phyloP scores from a whole-genome alignment of 2,888 invertebrate species.

The Adineta ricciae region DNA sequence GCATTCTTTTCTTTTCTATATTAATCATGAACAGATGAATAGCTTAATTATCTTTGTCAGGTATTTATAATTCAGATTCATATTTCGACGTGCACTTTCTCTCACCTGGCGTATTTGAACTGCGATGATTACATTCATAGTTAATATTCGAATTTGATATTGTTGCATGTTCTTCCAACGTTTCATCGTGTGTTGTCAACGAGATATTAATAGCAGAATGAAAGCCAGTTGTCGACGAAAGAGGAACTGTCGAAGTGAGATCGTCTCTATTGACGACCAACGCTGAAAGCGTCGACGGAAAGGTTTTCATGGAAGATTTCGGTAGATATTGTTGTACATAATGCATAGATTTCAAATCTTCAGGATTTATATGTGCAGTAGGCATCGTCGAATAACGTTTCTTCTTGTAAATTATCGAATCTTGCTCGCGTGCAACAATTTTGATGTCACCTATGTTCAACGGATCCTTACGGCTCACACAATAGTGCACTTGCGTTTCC shows the following conservation, averaged over 20 bases:
- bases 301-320: neutral
- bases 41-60: too few species aligned
- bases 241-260: neutral
- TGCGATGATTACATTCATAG: neutral
- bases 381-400: slow-evolving; percentile 18
- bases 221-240: neutral
- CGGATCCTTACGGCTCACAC: neutral
- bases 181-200: neutral
- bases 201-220: neutral
- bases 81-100: too few species aligned
- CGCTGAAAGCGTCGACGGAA: neutral
- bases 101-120: neutral
- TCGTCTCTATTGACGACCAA: neutral
- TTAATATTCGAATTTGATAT: neutral
- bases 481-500: slow-evolving; percentile 14
- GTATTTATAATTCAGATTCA: too few species aligned
- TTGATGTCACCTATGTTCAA: neutral
- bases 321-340: neutral
- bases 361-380: neutral
- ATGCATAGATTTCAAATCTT: neutral
- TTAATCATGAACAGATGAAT: too few species aligned
- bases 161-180: neutral
- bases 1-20: too few species aligned
- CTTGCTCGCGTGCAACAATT: slow-evolving; percentile 13
- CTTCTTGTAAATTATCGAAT: slow-evolving; percentile 11